Percentiles rank a stretch among this genome's conserved stretches.
Evolutionary conservation across 2,797 vertebrate genomes (phyloP).

Genomic region (Betta splendens): DNA sequence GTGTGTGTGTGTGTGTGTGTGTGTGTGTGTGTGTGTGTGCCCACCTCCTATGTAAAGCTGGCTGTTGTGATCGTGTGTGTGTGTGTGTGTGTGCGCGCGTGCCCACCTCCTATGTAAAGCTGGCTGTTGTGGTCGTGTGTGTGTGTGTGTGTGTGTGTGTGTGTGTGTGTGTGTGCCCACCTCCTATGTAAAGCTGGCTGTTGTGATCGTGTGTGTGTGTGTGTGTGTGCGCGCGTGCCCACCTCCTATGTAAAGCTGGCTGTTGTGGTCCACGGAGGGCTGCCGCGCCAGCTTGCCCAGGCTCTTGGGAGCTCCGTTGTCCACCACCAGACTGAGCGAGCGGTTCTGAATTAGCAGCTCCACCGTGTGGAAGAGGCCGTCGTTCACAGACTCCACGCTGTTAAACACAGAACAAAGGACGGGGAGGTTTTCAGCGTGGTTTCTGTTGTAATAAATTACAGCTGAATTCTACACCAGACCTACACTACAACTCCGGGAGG

Average conservation of each 20-base stretch:
- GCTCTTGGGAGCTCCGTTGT: conserved; percentile 93
- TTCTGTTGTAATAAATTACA: conserved; percentile 53
- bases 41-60: too few species aligned
- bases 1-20: too few species aligned
- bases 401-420: conserved; percentile 17
- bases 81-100: too few species aligned
- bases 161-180: too few species aligned
- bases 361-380: conserved; percentile 94
- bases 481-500: conserved; percentile 27
- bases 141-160: too few species aligned
- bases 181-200: background rate
- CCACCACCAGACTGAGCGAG: conserved; percentile 94
- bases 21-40: too few species aligned
- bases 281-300: conserved; percentile 93
- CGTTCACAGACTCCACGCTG: conserved; percentile 96
- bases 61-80: too few species aligned
- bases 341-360: conserved; percentile 96
- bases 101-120: too few species aligned
- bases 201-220: too few species aligned
- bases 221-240: conserved; percentile 23
- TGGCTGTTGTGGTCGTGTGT: too few species aligned
- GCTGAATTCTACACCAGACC: conserved; percentile 39
- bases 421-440: conserved; percentile 42
- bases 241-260: conserved; percentile 98
- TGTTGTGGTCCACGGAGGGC: conserved; percentile 87